Percentiles rank a stretch among this genome's conserved stretches.
phyloP scores from a whole-genome alignment of 2,888 invertebrate species.

The Ectemnius cavifrons region DNA sequence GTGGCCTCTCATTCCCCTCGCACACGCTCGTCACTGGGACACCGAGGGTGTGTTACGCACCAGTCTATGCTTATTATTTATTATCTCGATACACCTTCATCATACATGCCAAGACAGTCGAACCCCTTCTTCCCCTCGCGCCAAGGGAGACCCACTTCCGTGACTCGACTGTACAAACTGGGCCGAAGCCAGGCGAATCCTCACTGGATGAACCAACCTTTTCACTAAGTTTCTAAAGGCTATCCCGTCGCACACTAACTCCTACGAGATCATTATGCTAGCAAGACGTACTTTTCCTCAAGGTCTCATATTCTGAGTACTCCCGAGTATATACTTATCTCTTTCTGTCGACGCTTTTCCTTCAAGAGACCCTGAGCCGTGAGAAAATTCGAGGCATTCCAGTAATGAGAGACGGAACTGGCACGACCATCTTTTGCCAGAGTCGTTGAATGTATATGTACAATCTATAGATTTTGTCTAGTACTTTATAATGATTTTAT shows the following conservation, averaged over 20 bases:
- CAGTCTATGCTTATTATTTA: too few species aligned
- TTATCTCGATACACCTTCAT: too few species aligned
- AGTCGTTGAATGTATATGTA: not conserved
- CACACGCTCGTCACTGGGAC: too few species aligned
- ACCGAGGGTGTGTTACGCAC: too few species aligned
- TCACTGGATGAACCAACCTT: slow-evolving; percentile 6
- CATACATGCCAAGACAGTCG: not conserved
- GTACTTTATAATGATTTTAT: too few species aligned
- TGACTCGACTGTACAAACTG: slow-evolving; percentile 50
- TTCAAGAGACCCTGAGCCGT: not conserved
- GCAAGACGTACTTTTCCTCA: too few species aligned
- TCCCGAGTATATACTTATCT: not conserved
- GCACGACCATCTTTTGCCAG: not conserved
- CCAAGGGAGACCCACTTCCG: slow-evolving; percentile 54
- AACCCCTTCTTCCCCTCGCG: not conserved
- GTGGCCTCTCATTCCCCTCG: not conserved
- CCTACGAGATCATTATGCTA: not conserved
- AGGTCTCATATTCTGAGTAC: too few species aligned
- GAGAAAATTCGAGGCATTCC: not conserved
- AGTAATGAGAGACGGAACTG: not conserved
- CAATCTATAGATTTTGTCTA: too few species aligned
- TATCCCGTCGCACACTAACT: not conserved
- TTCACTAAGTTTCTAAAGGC: slow-evolving; percentile 36
- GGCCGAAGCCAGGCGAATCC: slow-evolving; percentile 36
- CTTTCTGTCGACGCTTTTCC: not conserved